phyloP scores from a whole-genome alignment of 2,888 invertebrate species.

The Drosophila pseudotalamancana region DNA sequence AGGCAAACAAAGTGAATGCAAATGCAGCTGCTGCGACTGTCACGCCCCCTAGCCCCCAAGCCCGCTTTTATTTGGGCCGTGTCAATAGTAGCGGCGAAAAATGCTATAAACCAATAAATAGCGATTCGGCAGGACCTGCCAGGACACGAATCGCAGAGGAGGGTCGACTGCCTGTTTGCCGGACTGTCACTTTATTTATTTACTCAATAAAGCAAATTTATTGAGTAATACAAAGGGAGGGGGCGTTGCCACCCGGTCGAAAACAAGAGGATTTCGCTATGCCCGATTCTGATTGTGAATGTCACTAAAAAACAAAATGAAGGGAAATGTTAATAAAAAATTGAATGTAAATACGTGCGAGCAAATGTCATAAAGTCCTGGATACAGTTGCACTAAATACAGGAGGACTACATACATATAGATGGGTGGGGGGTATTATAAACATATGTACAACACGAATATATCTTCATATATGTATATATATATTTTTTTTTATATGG shows the following conservation, averaged over 20 bases:
- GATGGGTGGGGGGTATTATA: background rate
- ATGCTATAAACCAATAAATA: conserved; percentile 44
- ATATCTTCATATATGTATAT: background rate
- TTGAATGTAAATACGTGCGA: conserved; percentile 61
- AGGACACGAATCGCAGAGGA: background rate
- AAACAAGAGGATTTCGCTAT: conserved; percentile 18
- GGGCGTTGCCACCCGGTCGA: background rate
- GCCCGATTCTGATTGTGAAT: conserved; percentile 25
- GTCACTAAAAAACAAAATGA: background rate
- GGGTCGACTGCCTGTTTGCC: background rate
- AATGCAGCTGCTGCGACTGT: conserved; percentile 38
- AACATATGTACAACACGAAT: conserved; percentile 11
- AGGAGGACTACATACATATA: conserved; percentile 17
- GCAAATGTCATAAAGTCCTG: conserved; percentile 73
- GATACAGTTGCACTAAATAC: conserved; percentile 57
- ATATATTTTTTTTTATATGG: conserved; percentile 38
- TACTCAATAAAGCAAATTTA: conserved; percentile 77
- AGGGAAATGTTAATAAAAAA: conserved; percentile 13
- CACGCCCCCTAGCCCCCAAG: conserved; percentile 5
- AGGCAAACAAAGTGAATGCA: conserved; percentile 41
- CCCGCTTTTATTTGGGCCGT: conserved; percentile 19
- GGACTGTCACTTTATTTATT: conserved; percentile 67
- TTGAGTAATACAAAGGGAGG: conserved; percentile 51
- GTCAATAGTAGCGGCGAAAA: conserved; percentile 35
- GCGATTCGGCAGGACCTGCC: conserved; percentile 12